These are phyloP conservation scores for Eueremaeus valkanovi DNA, from an alignment of 2,888 invertebrate genomes.

Conservation along the genomic window DNA sequence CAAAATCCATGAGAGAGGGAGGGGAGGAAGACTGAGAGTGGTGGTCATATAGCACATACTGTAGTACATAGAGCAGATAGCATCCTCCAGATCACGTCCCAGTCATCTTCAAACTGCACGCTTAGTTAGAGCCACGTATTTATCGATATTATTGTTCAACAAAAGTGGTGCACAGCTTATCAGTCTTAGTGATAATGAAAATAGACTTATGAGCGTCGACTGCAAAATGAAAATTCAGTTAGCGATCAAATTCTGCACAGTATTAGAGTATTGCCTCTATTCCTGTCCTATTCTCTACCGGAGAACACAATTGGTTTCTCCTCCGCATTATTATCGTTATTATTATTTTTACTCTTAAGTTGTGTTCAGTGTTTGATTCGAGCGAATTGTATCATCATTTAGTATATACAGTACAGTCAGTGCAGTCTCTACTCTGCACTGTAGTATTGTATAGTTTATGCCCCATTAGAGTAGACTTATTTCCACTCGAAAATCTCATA, in stretches of 20 bases:
- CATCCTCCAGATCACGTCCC: background rate
- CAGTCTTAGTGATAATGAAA: constrained; percentile 33
- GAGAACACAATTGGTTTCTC: background rate
- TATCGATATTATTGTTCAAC: background rate
- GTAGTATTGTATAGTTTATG: constrained; percentile 3
- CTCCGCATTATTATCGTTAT: background rate
- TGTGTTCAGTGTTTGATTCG: background rate
- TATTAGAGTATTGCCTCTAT: background rate
- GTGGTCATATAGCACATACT: no score
- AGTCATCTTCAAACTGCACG: background rate
- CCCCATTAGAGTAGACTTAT: constrained; percentile 27
- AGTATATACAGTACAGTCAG: no score
- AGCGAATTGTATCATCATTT: constrained; percentile 21
- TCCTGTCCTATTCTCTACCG: background rate
- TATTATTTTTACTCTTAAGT: background rate
- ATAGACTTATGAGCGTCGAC: constrained; percentile 5
- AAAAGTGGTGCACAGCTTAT: constrained; percentile 23
- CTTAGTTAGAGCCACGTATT: constrained; percentile 2
- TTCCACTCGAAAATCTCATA: constrained; percentile 32
- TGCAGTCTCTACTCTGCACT: no score
- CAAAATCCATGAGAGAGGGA: no score
- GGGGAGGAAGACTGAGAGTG: no score
- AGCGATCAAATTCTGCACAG: background rate
- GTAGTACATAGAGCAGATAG: no score
- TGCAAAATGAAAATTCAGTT: constrained; percentile 26